Conservation (phyloP, 1,140 invertebrate species). For the Phenacoccus solenopsis region DNA sequence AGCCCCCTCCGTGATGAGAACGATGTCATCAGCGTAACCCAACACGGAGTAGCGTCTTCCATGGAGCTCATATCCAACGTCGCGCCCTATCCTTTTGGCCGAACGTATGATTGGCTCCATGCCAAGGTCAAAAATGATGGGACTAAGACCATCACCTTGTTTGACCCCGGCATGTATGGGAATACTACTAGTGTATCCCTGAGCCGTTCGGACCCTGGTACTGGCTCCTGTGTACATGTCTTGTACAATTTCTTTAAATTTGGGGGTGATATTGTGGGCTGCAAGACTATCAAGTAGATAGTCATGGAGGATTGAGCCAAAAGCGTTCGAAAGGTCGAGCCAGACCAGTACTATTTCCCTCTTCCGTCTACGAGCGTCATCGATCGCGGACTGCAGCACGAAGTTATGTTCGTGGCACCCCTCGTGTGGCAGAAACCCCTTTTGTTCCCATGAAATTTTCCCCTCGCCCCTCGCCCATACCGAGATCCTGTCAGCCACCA, state of each 20-base stretch:
- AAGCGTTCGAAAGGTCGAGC: neutral
- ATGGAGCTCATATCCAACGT: neutral
- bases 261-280: neutral
- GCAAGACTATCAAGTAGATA: neutral
- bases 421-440: constrained; percentile 21
- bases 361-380: neutral
- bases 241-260: neutral
- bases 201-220: neutral
- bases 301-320: neutral
- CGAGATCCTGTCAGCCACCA: constrained; percentile 21
- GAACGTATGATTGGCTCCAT: neutral
- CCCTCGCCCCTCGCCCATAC: neutral
- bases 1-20: neutral
- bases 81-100: neutral
- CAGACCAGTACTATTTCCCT: neutral
- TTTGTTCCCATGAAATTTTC: constrained; percentile 19
- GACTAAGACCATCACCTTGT: neutral
- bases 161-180: neutral
- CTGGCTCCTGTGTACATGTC: neutral
- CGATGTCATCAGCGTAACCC: neutral
- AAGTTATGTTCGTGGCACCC: constrained; percentile 7
- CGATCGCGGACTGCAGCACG: neutral
- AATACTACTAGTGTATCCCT: neutral
- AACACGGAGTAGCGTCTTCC: neutral
- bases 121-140: neutral